Conservation (phyloP, 2,797 vertebrate species). For the Channallabes apus region DNA sequence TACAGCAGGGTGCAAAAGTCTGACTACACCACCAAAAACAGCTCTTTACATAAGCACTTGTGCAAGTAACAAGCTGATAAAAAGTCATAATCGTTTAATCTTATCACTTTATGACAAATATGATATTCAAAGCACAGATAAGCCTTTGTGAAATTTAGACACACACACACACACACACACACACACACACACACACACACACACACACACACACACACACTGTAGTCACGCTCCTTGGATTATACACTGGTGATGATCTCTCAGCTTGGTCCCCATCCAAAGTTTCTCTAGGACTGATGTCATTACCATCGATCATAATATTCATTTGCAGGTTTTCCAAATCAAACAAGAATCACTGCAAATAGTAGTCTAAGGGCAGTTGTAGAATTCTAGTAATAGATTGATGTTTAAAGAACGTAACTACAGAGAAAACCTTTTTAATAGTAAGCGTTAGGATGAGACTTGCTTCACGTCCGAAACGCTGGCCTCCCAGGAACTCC, state of each 20-base stretch:
- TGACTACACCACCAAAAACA: neutral
- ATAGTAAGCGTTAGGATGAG: neutral
- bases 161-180: no score
- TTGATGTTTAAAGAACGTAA: no score
- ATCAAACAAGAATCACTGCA: neutral
- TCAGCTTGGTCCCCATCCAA: neutral
- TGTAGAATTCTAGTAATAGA: neutral
- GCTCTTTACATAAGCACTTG: neutral
- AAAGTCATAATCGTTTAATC: neutral
- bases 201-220: neutral
- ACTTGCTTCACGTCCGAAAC: neutral
- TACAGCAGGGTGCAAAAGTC: constrained; percentile 30
- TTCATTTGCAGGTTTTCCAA: neutral
- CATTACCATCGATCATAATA: no score
- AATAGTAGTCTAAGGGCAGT: neutral
- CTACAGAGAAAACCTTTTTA: neutral
- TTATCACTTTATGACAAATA: neutral
- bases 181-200: no score
- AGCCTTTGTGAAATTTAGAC: neutral
- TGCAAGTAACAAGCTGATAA: neutral
- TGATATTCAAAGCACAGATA: neutral
- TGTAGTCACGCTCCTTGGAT: no score
- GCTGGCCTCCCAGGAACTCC: no score
- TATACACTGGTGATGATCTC: neutral
- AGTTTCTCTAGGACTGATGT: neutral